Evolutionary conservation across 1,140 invertebrate genomes (phyloP).

Genomic region (Drosophila tsacasi): DNA sequence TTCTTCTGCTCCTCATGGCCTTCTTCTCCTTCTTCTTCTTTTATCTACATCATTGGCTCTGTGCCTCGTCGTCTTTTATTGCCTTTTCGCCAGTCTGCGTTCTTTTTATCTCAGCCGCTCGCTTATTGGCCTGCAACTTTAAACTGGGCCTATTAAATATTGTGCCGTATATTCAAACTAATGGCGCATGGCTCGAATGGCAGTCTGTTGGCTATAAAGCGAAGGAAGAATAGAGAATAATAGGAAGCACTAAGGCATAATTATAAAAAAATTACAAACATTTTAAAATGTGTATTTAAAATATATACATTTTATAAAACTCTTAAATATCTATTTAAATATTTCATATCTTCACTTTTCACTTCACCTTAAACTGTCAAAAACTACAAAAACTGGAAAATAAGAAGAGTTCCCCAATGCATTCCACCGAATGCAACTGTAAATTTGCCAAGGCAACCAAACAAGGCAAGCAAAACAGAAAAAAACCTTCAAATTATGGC

Average conservation of each 20-base stretch:
- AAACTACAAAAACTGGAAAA: neutral
- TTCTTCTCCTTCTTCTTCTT: conserved; percentile 4
- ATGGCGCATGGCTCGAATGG: conserved; percentile 44
- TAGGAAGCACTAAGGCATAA: conserved; percentile 11
- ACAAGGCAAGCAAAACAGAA: conserved; percentile 10
- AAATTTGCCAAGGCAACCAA: conserved; percentile 36
- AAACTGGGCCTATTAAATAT: conserved; percentile 56
- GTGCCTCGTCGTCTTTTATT: conserved; percentile 44
- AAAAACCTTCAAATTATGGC: conserved; percentile 22
- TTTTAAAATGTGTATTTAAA: neutral
- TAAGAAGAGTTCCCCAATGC: conserved; percentile 31
- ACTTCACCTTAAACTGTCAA: neutral
- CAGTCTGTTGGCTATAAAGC: neutral
- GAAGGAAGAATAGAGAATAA: neutral
- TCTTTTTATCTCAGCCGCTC: conserved; percentile 52
- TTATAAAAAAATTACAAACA: neutral
- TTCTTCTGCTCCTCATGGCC: neutral
- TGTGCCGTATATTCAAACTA: conserved; percentile 39
- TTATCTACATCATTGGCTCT: conserved; percentile 45
- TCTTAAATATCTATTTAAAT: neutral
- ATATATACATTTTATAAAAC: neutral
- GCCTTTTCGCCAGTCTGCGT: conserved; percentile 31
- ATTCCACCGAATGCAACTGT: conserved; percentile 38
- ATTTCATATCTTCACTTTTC: conserved; percentile 3
- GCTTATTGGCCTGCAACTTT: conserved; percentile 46